Percentiles rank a stretch among this genome's conserved stretches.
Conservation (phyloP, 2,113 vertebrate species). For the Ranitomeya variabilis region DNA sequence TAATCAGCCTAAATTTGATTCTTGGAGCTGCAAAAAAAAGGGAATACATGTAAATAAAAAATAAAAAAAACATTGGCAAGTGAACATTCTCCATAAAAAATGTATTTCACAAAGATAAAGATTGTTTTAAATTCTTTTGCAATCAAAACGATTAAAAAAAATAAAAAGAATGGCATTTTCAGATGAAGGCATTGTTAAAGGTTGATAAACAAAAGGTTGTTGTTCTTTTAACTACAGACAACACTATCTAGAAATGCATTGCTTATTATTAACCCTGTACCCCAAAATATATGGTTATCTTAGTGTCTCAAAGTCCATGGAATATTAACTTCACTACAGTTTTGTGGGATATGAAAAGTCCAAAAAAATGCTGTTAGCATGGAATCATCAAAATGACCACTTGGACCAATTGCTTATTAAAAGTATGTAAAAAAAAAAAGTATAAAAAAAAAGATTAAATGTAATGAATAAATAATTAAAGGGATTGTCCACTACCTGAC, state of each 20-base stretch:
- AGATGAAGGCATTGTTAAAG: neutral
- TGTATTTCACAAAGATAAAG: neutral
- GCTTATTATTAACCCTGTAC: neutral
- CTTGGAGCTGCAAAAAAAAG: constrained; percentile 15
- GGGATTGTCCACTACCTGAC: too few species aligned
- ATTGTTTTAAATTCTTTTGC: neutral
- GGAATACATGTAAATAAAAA: neutral
- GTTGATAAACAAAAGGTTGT: neutral
- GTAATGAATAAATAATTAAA: too few species aligned
- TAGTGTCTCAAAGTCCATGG: neutral
- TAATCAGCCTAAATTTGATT: constrained; percentile 38
- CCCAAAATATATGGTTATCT: neutral
- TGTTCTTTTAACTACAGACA: neutral
- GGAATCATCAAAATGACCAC: too few species aligned
- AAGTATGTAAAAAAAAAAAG: too few species aligned
- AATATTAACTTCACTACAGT: neutral
- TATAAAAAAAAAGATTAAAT: too few species aligned
- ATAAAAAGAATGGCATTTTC: neutral
- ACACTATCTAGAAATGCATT: neutral
- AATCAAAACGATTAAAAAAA: neutral
- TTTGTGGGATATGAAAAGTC: too few species aligned
- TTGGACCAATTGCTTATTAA: too few species aligned
- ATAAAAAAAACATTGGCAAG: neutral
- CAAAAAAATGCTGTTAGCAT: too few species aligned
- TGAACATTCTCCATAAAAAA: neutral